Conservation (phyloP, 2,797 vertebrate genomes). For the Anguilla anguilla region DNA sequence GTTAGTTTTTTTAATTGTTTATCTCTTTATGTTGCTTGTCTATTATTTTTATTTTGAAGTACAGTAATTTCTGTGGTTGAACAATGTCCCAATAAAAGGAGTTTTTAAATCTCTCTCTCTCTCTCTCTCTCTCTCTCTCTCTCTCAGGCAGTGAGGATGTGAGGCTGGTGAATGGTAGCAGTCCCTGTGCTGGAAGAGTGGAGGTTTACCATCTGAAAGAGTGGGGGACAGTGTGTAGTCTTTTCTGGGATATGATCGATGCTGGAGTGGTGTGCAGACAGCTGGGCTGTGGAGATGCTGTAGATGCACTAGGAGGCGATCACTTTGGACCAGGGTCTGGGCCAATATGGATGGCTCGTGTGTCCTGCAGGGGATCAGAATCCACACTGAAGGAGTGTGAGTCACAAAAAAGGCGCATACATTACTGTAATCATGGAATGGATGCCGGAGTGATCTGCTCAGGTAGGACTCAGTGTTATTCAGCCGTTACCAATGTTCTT, state of each 20-base stretch:
- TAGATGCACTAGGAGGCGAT: too few species aligned
- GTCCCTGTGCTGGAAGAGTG: background rate
- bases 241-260: background rate
- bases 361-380: background rate
- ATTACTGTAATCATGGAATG: background rate
- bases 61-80: too few species aligned
- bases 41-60: too few species aligned
- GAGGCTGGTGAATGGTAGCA: background rate
- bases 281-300: too few species aligned
- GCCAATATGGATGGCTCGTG: too few species aligned
- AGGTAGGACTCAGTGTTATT: background rate
- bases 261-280: background rate
- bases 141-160: background rate
- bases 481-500: background rate
- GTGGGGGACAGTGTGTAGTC: background rate
- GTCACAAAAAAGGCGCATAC: background rate
- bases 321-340: too few species aligned
- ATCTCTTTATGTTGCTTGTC: too few species aligned
- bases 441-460: background rate
- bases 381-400: too few species aligned
- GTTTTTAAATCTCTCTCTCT: background rate
- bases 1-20: too few species aligned
- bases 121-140: background rate
- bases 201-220: background rate
- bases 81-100: too few species aligned